Evolutionary conservation across 2,113 vertebrate species (phyloP), one percentile per base, ranked within the genome.

Genomic region (Chitala chitala): DNA sequence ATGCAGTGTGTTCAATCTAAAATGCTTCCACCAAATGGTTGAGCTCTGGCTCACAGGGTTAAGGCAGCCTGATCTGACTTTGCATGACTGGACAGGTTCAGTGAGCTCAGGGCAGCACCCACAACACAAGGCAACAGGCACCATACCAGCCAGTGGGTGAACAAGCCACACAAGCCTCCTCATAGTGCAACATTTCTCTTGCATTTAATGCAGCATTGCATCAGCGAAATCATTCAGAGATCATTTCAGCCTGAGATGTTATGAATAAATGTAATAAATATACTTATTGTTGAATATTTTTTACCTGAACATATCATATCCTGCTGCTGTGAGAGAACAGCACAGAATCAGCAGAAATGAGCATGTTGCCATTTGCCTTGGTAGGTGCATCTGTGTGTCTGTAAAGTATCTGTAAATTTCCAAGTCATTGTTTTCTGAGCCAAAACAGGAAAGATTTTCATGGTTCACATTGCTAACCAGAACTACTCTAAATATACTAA

Each of bases 261-360:
- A 4, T 29, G 15, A 20, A 63, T 20, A 33, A 63, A 63, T 38
- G 33, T 12, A 38, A 29, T 12, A 33, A 36, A 36, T 20, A 20
- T 29, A 63, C 29, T 63, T 33, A 63, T 63, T 63, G 33, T 63
- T 38, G 15, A 31, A n/a, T n/a, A n/a, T n/a, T n/a, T n/a, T n/a
- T n/a, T n/a, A n/a, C n/a, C n/a, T n/a, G n/a, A 66, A 66, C 24
- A 66, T 42, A 66, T 42, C 44, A 66, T 42, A 46, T n/a, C 38
- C 64, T 66, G 38, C 40, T 46, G 53, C 40, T 59, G 29, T 69
- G 29, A 50, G 29, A 20, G 55, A 72, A 44, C 38, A 42, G 13
- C 48, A n/a, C 38, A 0, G 15, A 7, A 5, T 55, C 55, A 44
- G 55, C 54, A 33, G 55, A 58, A 72, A 72, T 59, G 40, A 72